phyloP scores from a whole-genome alignment of 2,797 vertebrate species.

The Xerus rutilus region DNA sequence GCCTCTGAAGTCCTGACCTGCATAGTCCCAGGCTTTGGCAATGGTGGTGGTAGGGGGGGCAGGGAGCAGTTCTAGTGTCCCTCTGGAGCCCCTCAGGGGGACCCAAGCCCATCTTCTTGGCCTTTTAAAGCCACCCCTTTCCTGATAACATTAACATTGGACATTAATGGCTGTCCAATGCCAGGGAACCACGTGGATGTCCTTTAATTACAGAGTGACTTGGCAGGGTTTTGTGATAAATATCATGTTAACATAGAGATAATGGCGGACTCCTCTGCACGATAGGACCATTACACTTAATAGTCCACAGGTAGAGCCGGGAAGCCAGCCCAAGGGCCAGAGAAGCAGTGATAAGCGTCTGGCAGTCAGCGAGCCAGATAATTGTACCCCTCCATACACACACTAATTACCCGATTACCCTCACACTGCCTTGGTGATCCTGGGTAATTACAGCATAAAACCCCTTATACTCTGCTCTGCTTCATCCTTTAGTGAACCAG shows the following conservation, averaged over 20 bases:
- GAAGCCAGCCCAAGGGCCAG: constrained; percentile 81
- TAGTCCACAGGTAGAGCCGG: constrained; percentile 85
- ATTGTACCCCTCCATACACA: neutral
- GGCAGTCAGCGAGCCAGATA: constrained; percentile 26
- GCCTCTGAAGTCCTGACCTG: neutral
- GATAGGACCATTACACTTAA: constrained; percentile 86
- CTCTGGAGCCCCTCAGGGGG: neutral
- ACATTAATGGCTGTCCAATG: neutral
- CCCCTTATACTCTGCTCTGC: neutral
- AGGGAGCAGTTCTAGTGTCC: neutral
- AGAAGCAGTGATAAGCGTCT: constrained; percentile 82
- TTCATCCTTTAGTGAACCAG: neutral
- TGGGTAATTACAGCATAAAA: constrained; percentile 7
- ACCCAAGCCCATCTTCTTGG: constrained; percentile 5
- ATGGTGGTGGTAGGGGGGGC: no score
- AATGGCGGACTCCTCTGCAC: constrained; percentile 85
- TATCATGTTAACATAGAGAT: constrained; percentile 79
- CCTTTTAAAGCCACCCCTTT: neutral
- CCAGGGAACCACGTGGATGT: constrained; percentile 70
- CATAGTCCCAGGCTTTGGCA: neutral
- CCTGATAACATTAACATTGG: neutral
- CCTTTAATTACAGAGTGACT: constrained; percentile 80
- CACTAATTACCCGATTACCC: constrained; percentile 49
- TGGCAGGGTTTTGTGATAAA: constrained; percentile 75
- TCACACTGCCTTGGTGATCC: constrained; percentile 44